Evolutionary conservation across 2,888 invertebrate species (phyloP), one percentile per base, ranked within the genome.

Genomic region (Tenthredo scrophulariae): DNA sequence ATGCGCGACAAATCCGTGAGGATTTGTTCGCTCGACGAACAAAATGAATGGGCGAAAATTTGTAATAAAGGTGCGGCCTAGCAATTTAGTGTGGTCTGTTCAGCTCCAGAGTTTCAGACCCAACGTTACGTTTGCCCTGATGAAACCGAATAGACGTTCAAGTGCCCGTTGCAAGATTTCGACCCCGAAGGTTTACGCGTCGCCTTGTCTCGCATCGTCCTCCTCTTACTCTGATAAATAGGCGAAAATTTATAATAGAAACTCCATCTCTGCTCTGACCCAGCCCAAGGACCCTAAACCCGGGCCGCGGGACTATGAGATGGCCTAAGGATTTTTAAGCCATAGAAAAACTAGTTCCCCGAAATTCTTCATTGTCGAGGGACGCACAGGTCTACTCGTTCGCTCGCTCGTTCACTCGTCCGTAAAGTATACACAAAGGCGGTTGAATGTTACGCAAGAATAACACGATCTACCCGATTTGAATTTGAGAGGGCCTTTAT

Each of bases 401-500:
- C 87, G 89, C 84, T 85, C 86, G 85, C 88, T 89, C 87, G 85
- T 85, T 87, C 90, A 87, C 88, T 89, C 90, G 88, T 88, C 89
- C 90, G 90, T 90, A 90, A 91, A 91, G 88, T 90, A 89, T 89
- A 89, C 90, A 91, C 90, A 90, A 91, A 90, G 89, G 89, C 88
- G 86, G 80, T 80, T 80, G 80, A 62, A 80, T 86, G 86, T 87
- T 84, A 70, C 86, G 87, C 87, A 87, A 85, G 85, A 83, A 87
- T 85, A 86, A 83, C 86, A 85, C 82, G 84, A 86, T 85, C 86
- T 80, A 18, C 43, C 65, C 85, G 85, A 86, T 87, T 86, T 80
- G 40, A 80, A 80, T 80, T 80, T 80, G 80, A 80, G 80, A 80
- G 80, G 80, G 80, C 58, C 80, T 80, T 80, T 80, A 80, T 80